Base-by-base conservation (phyloP, 92 coral and sea anemone species). In the Parazoanthus swiftii region DNA sequence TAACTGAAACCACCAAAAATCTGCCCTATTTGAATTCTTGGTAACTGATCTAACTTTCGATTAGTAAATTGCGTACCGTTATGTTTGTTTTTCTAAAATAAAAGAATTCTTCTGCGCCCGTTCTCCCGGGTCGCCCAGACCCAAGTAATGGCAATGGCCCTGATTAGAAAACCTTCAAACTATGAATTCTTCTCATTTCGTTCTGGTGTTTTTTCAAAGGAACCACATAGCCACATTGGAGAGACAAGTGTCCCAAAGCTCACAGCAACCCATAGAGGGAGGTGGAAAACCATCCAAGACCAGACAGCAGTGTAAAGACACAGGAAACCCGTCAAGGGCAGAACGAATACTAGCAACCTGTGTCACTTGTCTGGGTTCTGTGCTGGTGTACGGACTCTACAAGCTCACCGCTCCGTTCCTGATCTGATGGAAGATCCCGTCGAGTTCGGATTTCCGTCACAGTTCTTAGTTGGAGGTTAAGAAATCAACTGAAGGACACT, bases 351-450 rank as follows among this genome's bases (percentile, higher is more conserved):
- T 83, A 23, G 86, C 86, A 9, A 72, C 86, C n/a, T 68, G 74
- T 83, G 78, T 42, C 70, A 83, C 86, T 8, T 83, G 39, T 66
- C 78, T 83, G 15, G 86, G 86, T 5, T 68, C 86, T 25, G 78
- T 83, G 39, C 43, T 83, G 48, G 77, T 83, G 86, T 83, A 83
- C 42, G 86, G 86, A 16, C 39, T 83, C 25, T 83, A 39, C 59
- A 44, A 44, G 42, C 86, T 83, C 26, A 83, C 86, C 35, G 59
- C 43, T 43, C 78, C 77, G 25, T 83, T 44, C 43, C 65, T 83
- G 23, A 68, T 83, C 4, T 83, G 54, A 81, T 58, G 46, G 0
- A 14, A 36, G 23, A 25, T 54, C 44, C 15, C 3, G 42, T 4
- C 42, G 3, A 77, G 10, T 36, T 7, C 39, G 5, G 16, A 26